These are phyloP conservation scores for Siphamia tubifer DNA, from an alignment of 2,113 vertebrate species.

Conservation along the genomic window DNA sequence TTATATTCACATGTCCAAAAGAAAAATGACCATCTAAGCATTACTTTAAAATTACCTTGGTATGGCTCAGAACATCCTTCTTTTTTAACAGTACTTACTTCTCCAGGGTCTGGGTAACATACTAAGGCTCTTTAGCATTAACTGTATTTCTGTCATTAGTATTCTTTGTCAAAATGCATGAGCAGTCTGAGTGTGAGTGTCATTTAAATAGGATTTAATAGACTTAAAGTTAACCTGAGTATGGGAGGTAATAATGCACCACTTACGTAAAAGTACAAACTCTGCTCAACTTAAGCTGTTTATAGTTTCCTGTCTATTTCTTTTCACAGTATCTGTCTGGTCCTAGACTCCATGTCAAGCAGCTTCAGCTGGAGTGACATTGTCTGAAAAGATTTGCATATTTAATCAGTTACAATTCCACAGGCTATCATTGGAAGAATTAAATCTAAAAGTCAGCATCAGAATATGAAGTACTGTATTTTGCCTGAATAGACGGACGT, in stretches of 20 bases:
- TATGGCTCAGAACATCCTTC: neutral
- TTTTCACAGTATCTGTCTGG: no score
- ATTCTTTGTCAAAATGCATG: neutral
- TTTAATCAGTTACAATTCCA: slow-evolving; percentile 1
- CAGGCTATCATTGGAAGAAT: neutral
- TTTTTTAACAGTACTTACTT: neutral
- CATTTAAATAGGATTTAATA: neutral
- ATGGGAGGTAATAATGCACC: neutral
- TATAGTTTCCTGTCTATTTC: no score
- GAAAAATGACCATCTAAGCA: slow-evolving; percentile 18
- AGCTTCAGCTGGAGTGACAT: no score
- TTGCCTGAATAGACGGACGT: neutral
- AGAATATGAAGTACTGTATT: neutral
- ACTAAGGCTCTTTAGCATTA: neutral
- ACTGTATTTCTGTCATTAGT: neutral
- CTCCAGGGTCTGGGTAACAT: neutral
- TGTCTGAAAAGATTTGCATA: neutral
- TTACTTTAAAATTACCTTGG: slow-evolving; percentile 14
- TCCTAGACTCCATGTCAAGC: no score
- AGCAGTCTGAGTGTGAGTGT: neutral
- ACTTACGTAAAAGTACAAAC: neutral
- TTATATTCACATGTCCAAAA: slow-evolving; percentile 17
- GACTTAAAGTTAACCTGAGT: neutral
- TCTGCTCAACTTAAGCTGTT: no score
- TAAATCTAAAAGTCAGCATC: neutral